phyloP scores from a whole-genome alignment of 2,797 vertebrate genomes.

The Pteronotus mesoamericanus region DNA sequence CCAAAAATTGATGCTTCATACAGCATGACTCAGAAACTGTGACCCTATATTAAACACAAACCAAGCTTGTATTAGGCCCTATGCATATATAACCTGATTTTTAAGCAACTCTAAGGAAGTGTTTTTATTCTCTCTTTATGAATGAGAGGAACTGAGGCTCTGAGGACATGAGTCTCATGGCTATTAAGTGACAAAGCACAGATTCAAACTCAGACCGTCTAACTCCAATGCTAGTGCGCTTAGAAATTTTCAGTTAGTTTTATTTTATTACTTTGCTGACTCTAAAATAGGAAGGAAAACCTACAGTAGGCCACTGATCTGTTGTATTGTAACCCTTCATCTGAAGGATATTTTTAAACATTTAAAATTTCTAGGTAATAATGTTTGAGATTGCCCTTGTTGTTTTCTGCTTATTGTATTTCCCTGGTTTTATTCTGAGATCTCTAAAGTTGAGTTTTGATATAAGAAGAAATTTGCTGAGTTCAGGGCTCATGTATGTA shows the following conservation, averaged over 20 bases:
- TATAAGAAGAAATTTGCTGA: not conserved
- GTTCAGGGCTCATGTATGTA: not conserved
- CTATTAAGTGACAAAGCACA: not conserved
- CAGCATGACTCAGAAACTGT: slow-evolving; percentile 7
- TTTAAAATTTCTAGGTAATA: slow-evolving; percentile 11
- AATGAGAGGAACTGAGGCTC: slow-evolving; percentile 19
- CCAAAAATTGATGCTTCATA: slow-evolving; percentile 39
- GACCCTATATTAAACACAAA: not conserved
- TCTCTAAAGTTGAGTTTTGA: slow-evolving; percentile 4
- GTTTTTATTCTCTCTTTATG: not conserved
- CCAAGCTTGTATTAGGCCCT: not conserved
- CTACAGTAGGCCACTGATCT: not conserved
- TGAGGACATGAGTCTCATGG: not conserved
- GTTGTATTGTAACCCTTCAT: slow-evolving; percentile 20
- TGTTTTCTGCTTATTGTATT: not conserved
- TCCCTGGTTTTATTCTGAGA: slow-evolving; percentile 7
- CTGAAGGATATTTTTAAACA: slow-evolving; percentile 21
- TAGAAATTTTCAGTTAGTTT: slow-evolving; percentile 4
- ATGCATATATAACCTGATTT: not conserved
- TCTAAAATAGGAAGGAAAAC: not conserved
- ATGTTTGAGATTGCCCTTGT: slow-evolving; percentile 14
- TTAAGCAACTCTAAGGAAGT: not conserved
- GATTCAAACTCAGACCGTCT: not conserved
- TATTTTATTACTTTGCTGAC: slow-evolving; percentile 4
- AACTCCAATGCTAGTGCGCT: not conserved